phyloP scores from a whole-genome alignment of 1,140 invertebrate genomes.

The Laupala kohalensis region DNA sequence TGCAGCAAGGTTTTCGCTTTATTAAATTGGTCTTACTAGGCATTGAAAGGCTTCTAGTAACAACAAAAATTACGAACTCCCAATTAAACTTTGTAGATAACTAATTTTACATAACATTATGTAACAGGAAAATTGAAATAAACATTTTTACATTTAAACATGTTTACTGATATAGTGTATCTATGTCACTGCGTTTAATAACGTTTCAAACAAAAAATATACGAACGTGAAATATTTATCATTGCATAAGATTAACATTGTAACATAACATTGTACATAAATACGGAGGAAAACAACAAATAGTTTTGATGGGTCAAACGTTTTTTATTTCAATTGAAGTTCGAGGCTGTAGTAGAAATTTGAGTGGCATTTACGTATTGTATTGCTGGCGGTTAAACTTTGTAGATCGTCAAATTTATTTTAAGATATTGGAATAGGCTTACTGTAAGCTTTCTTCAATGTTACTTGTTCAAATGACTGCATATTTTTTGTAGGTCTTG shows the following conservation, averaged over 20 bases:
- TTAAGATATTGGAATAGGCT: not conserved
- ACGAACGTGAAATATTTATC: not conserved
- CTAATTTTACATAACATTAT: not conserved
- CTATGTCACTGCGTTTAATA: not conserved
- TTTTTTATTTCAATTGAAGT: not conserved
- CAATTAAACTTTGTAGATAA: not conserved
- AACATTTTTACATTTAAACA: not conserved
- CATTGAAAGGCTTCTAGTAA: not conserved
- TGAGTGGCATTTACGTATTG: not conserved
- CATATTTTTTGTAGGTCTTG: no score
- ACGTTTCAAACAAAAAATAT: not conserved
- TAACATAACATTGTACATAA: no score
- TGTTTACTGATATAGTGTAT: not conserved
- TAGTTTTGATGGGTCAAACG: not conserved
- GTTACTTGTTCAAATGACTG: no score
- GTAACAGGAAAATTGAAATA: not conserved
- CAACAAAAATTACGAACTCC: not conserved
- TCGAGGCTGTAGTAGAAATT: not conserved
- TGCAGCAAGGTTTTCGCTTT: not conserved
- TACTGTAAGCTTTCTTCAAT: no score
- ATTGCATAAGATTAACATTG: not conserved
- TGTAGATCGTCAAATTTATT: not conserved
- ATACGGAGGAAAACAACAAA: not conserved
- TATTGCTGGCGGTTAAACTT: slow-evolving; percentile 1
- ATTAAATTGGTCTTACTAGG: not conserved